Conservation (phyloP, 2,113 vertebrate species). For the Caranx melampygus region DNA sequence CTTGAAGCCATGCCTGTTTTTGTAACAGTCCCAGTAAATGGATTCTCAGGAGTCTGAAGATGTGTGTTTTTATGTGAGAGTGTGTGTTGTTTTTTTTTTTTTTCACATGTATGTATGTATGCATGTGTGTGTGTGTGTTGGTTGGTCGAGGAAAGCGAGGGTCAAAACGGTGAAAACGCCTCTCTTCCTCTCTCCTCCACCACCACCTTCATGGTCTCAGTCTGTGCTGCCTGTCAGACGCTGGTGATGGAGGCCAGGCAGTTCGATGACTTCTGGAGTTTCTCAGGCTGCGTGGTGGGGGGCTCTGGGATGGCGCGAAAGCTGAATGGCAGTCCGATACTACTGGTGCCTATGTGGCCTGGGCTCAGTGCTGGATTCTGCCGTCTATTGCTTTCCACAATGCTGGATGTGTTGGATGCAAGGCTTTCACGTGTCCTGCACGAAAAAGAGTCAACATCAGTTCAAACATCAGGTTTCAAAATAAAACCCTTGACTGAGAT, state of each 20-base stretch:
- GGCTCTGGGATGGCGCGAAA: constrained; percentile 93
- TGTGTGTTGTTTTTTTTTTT: constrained; percentile 6
- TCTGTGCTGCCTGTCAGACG: constrained; percentile 88
- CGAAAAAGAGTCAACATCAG: constrained; percentile 25
- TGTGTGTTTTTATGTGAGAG: constrained; percentile 37
- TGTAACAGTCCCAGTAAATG: constrained; percentile 86
- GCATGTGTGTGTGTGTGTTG: constrained; percentile 33
- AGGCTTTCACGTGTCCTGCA: constrained; percentile 97
- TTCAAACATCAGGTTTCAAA: constrained; percentile 9
- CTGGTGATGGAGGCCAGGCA: constrained; percentile 99
- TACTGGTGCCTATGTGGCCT: constrained; percentile 90
- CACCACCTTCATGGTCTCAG: constrained; percentile 62
- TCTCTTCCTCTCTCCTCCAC: constrained; percentile 62
- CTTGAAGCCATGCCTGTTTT: constrained; percentile 87
- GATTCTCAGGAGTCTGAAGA: constrained; percentile 79
- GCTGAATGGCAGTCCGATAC: constrained; percentile 89
- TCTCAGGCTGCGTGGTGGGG: constrained; percentile 91
- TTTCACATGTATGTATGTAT: no score
- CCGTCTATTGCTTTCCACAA: constrained; percentile 98
- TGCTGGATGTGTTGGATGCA: constrained; percentile 99
- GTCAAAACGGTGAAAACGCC: constrained; percentile 63
- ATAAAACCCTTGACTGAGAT: not conserved
- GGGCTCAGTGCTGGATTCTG: constrained; percentile 97
- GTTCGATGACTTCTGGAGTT: constrained; percentile 97
- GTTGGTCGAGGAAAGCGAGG: constrained; percentile 59